Conservation (phyloP, 2,797 vertebrate genomes). For the Siniperca scherzeri region DNA sequence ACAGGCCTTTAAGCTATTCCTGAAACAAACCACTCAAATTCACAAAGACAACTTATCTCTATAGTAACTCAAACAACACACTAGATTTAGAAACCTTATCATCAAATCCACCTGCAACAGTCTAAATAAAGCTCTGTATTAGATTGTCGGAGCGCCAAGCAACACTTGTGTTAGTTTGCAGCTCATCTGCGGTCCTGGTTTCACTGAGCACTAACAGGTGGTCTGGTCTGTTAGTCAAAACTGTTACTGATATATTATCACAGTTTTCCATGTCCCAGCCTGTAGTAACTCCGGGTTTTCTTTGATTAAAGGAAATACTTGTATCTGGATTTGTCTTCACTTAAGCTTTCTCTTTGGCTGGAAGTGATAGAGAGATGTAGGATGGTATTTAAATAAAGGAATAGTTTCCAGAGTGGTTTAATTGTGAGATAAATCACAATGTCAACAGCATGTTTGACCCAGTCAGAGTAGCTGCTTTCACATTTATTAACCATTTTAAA, state of each 20-base stretch:
- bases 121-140: constrained; percentile 55
- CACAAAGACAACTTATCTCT: constrained; percentile 58
- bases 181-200: constrained; percentile 31
- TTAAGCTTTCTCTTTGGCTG: constrained; percentile 39
- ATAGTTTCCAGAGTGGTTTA: background rate
- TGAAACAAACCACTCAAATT: constrained; percentile 38
- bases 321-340: constrained; percentile 12
- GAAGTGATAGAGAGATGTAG: constrained; percentile 62
- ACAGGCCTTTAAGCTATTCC: constrained; percentile 29
- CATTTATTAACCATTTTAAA: background rate
- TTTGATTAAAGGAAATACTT: constrained; percentile 25
- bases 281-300: constrained; percentile 36
- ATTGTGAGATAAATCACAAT: constrained; percentile 3
- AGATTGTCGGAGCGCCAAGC: constrained; percentile 5
- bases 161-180: constrained; percentile 23
- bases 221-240: constrained; percentile 56
- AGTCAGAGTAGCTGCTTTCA: background rate
- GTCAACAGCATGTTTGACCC: background rate
- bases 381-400: constrained; percentile 32
- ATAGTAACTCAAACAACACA: constrained; percentile 53
- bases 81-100: constrained; percentile 67
- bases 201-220: constrained; percentile 44
- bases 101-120: constrained; percentile 53
- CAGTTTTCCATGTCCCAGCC: constrained; percentile 30
- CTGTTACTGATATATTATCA: constrained; percentile 52